Conservation (phyloP, 2,888 invertebrate species). For the Ectemnius cavifrons region DNA sequence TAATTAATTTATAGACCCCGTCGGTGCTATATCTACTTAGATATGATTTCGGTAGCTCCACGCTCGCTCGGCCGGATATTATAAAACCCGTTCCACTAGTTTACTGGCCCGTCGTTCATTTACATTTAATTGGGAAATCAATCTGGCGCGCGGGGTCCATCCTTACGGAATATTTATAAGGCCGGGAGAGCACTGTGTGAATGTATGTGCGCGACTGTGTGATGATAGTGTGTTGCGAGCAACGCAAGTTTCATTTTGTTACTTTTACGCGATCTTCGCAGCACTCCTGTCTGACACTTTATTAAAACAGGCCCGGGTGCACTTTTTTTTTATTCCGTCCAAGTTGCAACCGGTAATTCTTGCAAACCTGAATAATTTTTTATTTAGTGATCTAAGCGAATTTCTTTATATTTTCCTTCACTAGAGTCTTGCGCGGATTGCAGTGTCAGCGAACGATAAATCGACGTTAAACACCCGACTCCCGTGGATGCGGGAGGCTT, state of each 20-base stretch:
- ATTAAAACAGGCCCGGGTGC: no score
- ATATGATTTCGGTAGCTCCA: slow-evolving; percentile 36
- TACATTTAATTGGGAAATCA: slow-evolving; percentile 65
- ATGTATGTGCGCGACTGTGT: no score
- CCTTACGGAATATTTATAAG: slow-evolving; percentile 65
- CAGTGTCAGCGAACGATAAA: slow-evolving; percentile 18
- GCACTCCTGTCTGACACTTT: slow-evolving; percentile 27
- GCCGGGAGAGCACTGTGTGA: slow-evolving; percentile 6
- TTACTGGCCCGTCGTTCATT: slow-evolving; percentile 52
- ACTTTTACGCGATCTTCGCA: slow-evolving; percentile 22
- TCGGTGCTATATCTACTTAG: slow-evolving; percentile 39
- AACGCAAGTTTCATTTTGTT: slow-evolving; percentile 60
- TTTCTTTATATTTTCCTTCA: no score
- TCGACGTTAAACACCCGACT: neutral
- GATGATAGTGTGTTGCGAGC: slow-evolving; percentile 30
- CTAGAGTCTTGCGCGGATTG: no score
- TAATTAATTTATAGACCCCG: slow-evolving; percentile 58
- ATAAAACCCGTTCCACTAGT: slow-evolving; percentile 56
- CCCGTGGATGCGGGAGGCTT: slow-evolving; percentile 11
- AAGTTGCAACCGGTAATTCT: no score
- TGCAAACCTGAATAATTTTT: no score
- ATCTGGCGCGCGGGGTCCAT: slow-evolving; percentile 53
- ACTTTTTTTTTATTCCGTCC: no score
- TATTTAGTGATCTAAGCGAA: no score
- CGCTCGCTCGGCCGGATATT: slow-evolving; percentile 46